phyloP scores from a whole-genome alignment of 2,113 vertebrate genomes.

The Lampris megalopsis region DNA sequence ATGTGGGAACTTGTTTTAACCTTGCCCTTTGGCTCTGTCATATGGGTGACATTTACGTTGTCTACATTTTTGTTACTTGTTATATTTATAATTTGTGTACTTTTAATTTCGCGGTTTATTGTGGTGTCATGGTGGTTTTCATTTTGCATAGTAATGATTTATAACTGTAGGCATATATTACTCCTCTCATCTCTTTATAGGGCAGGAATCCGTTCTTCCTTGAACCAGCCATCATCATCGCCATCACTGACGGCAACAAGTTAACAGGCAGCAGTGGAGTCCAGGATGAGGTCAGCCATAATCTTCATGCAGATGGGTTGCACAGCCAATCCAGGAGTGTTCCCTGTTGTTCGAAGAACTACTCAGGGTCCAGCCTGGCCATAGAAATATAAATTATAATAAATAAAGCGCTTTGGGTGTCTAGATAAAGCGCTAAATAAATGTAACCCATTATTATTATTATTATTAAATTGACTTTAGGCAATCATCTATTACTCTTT shows the following conservation, averaged over 20 bases:
- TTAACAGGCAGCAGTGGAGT: constrained; percentile 89
- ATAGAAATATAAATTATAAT: background rate
- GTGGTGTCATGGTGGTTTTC: background rate
- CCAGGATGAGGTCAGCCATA: constrained; percentile 90
- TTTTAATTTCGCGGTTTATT: background rate
- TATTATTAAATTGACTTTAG: constrained; percentile 6
- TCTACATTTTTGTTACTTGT: background rate
- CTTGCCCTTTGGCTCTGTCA: background rate
- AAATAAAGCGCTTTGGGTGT: background rate
- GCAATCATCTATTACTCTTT: background rate
- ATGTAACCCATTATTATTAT: background rate
- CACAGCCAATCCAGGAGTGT: constrained; percentile 2
- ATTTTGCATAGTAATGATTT: background rate
- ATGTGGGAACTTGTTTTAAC: background rate
- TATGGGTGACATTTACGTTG: background rate
- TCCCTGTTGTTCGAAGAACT: constrained; percentile 3
- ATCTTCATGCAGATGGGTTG: background rate
- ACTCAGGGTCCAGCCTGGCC: background rate
- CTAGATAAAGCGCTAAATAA: too few species aligned
- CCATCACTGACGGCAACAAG: constrained; percentile 94
- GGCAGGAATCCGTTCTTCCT: constrained; percentile 95
- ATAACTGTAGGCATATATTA: background rate
- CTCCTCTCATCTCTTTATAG: constrained; percentile 63
- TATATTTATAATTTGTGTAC: too few species aligned
- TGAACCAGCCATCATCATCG: constrained; percentile 93